These are phyloP conservation scores for Pemphredon lugubris DNA, from an alignment of 2,888 invertebrate species.

Conservation along the genomic window DNA sequence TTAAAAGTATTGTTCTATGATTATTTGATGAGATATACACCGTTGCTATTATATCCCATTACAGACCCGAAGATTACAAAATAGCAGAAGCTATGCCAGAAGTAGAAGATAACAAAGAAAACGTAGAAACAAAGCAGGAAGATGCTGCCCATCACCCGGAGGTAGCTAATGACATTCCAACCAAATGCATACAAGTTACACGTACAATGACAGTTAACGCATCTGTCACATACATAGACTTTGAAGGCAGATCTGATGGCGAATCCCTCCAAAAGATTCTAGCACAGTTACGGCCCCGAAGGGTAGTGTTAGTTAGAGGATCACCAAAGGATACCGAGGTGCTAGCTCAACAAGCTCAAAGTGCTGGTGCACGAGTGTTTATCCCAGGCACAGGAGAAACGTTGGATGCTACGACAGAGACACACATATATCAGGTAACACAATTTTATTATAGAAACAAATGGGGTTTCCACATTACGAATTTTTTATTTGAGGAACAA, in stretches of 20 bases:
- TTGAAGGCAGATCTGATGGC: conserved; percentile 96
- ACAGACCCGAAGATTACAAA: conserved; percentile 93
- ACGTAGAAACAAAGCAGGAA: conserved; percentile 85
- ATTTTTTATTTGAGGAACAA: not conserved
- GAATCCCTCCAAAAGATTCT: conserved; percentile 89
- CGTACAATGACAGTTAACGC: conserved; percentile 91
- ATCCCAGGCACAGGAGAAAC: conserved; percentile 91
- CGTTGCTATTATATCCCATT: too few relatives aligned
- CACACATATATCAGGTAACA: conserved; percentile 96
- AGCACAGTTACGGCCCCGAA: conserved; percentile 85
- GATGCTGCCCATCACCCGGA: conserved; percentile 81
- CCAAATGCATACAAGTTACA: conserved; percentile 91
- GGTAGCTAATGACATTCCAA: conserved; percentile 89
- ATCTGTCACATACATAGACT: conserved; percentile 96
- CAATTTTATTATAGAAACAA: too few relatives aligned
- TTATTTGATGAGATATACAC: not conserved
- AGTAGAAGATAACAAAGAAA: conserved; percentile 87
- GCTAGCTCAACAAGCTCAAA: conserved; percentile 86
- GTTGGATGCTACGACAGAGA: conserved; percentile 98
- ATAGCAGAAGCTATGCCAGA: conserved; percentile 88
- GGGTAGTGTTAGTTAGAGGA: conserved; percentile 89
- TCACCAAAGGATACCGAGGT: conserved; percentile 86
- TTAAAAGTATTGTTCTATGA: not conserved
- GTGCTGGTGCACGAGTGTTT: conserved; percentile 89
- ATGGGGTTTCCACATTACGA: not conserved